Evolutionary conservation across 2,888 invertebrate species (phyloP), one percentile per base, ranked within the genome.

Genomic region (Dasypolia templi): DNA sequence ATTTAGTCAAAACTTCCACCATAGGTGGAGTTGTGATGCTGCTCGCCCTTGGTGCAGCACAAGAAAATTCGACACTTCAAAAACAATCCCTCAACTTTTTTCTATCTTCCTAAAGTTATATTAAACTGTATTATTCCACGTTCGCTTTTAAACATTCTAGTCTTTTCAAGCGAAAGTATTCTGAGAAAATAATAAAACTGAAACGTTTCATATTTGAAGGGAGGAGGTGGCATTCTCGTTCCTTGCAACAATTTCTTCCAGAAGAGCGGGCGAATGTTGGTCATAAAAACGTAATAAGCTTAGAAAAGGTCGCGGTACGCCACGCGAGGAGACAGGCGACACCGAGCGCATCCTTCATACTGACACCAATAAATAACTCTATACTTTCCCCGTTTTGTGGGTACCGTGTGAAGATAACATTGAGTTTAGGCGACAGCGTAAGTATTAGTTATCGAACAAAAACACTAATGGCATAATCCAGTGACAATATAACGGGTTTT

Each of bases 231-330:
- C 42, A 66, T 53, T 62, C 81, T 35, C 35, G 32, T 64, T 69
- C 58, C 51, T 67, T 51, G 66, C 67, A 75, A 79, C 80, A 83
- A 81, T 82, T 70, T 29, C 67, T 83, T 51, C 26, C 51, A 58
- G 55, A 51, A 67, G 49, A 42, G 46, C 35, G 75, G 67, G 75
- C 12, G 46, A 83, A 75, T 79, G 81, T 67, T 75, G 42, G 83
- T 80, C 79, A 81, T 81, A 81, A 83, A 83, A 81, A 82, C 42
- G 63, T 78, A 84, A 83, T 78, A 85, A 71, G 81, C 77, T 72
- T 72, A 72, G 42, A 29, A 71, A 72, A 78, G 72, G 78, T 75
- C 75, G 68, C 65, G 68, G 32, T 49, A 58, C 35, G 61, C 61
- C 35, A 17, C 7, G 63, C 22, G 59, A 65, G 29, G 12, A 53